Evolutionary conservation across 1,140 invertebrate species (phyloP), one percentile per base, ranked within the genome.

Genomic region (Orchestia grillus): DNA sequence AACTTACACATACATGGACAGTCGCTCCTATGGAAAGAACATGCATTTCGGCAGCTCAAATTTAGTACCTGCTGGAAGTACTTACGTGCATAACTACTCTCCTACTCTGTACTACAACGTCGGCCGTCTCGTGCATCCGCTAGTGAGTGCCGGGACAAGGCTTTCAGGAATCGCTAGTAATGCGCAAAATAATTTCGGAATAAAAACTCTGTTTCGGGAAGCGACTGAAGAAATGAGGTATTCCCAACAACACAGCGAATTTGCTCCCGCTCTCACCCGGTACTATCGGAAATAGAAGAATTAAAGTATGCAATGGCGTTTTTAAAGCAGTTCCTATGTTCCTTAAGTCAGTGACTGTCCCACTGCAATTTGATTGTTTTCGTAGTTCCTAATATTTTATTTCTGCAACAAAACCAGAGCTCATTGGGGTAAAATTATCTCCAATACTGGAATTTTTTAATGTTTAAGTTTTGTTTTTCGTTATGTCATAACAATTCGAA

Each of bases 131-230:
- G 3, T 77, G 28, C 62, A 77, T 77, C 11, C 62, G 3, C 28
- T 77, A 23, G 28, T 77, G 11, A 28, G 62, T 77, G 62, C 28
- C 11, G 11, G 15, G 36, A 77, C 62, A 23, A 8, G 42, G 28
- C 88, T 42, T 28, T 36, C 88, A 90, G 88, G 1, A 42, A 42
- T 77, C 28, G 62, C 88, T 90, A 41, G 0, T 8, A 15, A 90
- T 11, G 4, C n/a, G 41, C 36, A 43, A 90, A 90, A 90, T 90
- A 42, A 90, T 44, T 90, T 44, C 11, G 1, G 6, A 11, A 16
- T 42, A 41, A 44, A 90, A 41, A 90, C 88, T 41, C 43, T 90
- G 43, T 90, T 90, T 90, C 88, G 88, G 88, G 88, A 90, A 90
- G 88, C 88, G 42, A 44, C 88, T 15, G 88, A 90, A 90, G 88